A percentile compares a stretch with the other conserved stretches of the same genome.
These are phyloP conservation scores for Xyrichtys novacula DNA, from an alignment of 2,797 vertebrate species.

Conservation along the genomic window DNA sequence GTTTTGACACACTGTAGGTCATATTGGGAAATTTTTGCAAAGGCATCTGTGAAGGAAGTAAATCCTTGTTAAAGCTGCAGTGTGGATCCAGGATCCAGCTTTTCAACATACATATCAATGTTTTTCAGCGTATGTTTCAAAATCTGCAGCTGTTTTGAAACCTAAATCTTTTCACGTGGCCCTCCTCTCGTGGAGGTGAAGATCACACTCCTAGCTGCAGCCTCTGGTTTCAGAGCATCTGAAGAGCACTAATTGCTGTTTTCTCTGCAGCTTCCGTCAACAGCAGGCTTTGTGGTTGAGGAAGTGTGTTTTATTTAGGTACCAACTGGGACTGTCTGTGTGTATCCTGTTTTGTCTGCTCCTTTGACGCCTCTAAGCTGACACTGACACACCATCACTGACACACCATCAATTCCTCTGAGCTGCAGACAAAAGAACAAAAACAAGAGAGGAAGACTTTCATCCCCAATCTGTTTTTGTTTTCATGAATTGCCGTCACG, in stretches of 20 bases:
- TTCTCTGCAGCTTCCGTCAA: constrained; percentile 14
- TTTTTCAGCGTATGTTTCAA: too few species aligned
- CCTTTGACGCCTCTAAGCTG: constrained; percentile 24
- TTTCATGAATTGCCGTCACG: constrained; percentile 12
- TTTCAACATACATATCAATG: too few species aligned
- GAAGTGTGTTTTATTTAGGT: constrained; percentile 49
- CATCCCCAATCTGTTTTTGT: constrained; percentile 30
- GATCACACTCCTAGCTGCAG: neutral
- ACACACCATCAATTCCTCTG: constrained; percentile 24
- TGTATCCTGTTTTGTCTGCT: constrained; percentile 62
- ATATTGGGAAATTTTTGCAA: too few species aligned
- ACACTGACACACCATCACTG: constrained; percentile 23
- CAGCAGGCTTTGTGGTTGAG: constrained; percentile 5
- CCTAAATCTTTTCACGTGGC: too few species aligned
- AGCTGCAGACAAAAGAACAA: constrained; percentile 30
- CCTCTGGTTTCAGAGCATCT: neutral
- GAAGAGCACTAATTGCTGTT: constrained; percentile 49
- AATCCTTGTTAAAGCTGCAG: too few species aligned
- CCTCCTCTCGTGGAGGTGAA: too few species aligned
- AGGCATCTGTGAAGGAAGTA: too few species aligned
- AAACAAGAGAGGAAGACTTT: constrained; percentile 26
- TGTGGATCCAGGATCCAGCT: too few species aligned
- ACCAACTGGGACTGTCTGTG: constrained; percentile 27
- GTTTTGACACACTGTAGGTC: too few species aligned
- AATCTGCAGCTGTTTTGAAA: too few species aligned